Base-by-base conservation (phyloP, 2,113 vertebrate genomes). In the Cinclus cinclus region DNA sequence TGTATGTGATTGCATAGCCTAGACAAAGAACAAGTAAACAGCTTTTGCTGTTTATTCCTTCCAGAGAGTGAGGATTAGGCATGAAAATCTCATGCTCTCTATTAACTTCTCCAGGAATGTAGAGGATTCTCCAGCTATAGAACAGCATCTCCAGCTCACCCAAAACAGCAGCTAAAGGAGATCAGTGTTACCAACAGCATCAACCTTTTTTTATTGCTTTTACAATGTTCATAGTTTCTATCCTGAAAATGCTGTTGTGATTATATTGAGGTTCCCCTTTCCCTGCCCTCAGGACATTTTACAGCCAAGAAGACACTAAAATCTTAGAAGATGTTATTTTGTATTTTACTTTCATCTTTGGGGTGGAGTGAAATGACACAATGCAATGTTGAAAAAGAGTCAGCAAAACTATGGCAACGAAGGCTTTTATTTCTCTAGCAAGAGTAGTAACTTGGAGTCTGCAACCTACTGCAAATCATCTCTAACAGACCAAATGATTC, bases 361-460 rank as follows among this genome's bases (percentile, higher is more conserved):
- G 41, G 31, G 7, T 55, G 23, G 24, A 90, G 75, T 64, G 59
- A 94, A 87, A 73, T 58, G 31, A 75, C 20, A 81, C 47, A 73
- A 62, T 2, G 10, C 55, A 49, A 15, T 14, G 10, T 30, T 80
- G 67, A 85, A 87, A 89, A 81, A 67, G 28, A 89, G 44, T 39
- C 63, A 83, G 55, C 50, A 94, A 85, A 91, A 67, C 75, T 90
- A 74, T 80, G 52, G 50, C 53, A 94, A 87, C 10, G 0, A 85
- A 69, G 55, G 42, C 82, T 76, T 95, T 42, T 59, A 87, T 94
- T 80, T 96, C 67, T 85, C 67, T 60, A 80, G 75, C 27, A 80
- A 74, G 42, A 60, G 0, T 27, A 58, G 31, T 60, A 70, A 65
- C 75, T 55, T 42, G 39, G 42, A 82, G 44, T 59, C 71, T 1